phyloP scores from a whole-genome alignment of 2,797 vertebrate genomes.

The Dromococcyx pavoninus region DNA sequence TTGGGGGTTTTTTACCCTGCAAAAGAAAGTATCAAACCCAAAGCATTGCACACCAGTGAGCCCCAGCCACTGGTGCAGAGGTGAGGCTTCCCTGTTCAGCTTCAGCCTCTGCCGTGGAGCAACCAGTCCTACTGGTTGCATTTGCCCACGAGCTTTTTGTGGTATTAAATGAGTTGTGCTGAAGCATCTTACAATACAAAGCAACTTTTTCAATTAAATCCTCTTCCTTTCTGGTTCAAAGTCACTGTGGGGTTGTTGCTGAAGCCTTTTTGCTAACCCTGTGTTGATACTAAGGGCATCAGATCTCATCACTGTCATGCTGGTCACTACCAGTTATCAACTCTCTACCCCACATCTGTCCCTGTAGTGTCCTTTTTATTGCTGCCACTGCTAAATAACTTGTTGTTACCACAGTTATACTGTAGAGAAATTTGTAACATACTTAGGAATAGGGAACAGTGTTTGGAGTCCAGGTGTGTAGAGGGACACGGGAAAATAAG shows the following conservation, averaged over 20 bases:
- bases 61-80: accelerated
- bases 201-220: neutral
- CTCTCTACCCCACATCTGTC: neutral
- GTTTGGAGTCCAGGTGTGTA: conserved; percentile 3
- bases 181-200: neutral
- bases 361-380: conserved; percentile 24
- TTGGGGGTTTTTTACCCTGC: neutral
- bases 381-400: conserved; percentile 1
- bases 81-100: neutral
- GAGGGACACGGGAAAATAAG: neutral
- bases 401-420: neutral
- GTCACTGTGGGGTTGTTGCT: neutral
- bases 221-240: neutral
- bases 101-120: neutral
- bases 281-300: neutral
- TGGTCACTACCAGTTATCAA: neutral
- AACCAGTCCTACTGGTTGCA: neutral
- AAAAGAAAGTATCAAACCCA: neutral
- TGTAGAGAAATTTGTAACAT: conserved; percentile 32
- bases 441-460: conserved; percentile 33
- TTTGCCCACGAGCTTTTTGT: neutral
- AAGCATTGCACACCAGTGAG: neutral
- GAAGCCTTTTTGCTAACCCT: neutral
- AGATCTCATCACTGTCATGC: neutral
- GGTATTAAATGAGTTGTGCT: neutral